Evolutionary conservation across 2,113 vertebrate genomes (phyloP), one percentile per base, ranked within the genome.

Genomic region (Coptodon rendalli): DNA sequence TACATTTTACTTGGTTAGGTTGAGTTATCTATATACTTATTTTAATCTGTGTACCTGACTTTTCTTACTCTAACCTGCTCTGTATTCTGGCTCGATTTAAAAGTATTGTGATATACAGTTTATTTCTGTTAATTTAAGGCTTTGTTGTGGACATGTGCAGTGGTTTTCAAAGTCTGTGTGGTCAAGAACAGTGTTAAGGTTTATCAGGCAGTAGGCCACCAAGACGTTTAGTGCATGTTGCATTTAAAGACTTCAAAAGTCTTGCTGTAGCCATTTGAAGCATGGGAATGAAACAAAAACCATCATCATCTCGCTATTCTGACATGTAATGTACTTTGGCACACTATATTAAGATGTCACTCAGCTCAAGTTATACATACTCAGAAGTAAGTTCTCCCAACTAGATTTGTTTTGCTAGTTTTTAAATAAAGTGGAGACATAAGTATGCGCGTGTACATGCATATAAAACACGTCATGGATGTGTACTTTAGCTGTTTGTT

Each of bases 371-470:
- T 27, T 17, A 10, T 45, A 73, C 38, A 45, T 27, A 43, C 13
- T 1, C 38, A 27, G 22, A 45, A 73, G 3, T 73, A 0, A 73
- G 9, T 48, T 73, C 22, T 48, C 22, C 22, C 24, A 48, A 45
- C 0, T 2, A 3, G 36, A 5, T 14, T 8, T 40, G 12, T 59
- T 59, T 29, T 63, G 59, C 59, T 29, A 1, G 68, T 29, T 76
- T 48, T 76, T 19, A 66, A 66, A 29, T 29, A 19, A 5, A 76
- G 68, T 48, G 43, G 43, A 78, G 0, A 31, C 71, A n/a, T 31
- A 31, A n/a, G 43, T 19, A 50, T 76, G 24, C 10, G 0, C 0
- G 0, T 12, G 0, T 31, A 29, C 4, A 48, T 50, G 12, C 0
- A 73, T 3, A 50, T 40, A 17, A 31, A 34, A 61, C 57, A 31